Evolutionary conservation across 1,140 invertebrate species (phyloP), one percentile per base, ranked within the genome.

Genomic region (Paramacrobiotus metropolitanus): DNA sequence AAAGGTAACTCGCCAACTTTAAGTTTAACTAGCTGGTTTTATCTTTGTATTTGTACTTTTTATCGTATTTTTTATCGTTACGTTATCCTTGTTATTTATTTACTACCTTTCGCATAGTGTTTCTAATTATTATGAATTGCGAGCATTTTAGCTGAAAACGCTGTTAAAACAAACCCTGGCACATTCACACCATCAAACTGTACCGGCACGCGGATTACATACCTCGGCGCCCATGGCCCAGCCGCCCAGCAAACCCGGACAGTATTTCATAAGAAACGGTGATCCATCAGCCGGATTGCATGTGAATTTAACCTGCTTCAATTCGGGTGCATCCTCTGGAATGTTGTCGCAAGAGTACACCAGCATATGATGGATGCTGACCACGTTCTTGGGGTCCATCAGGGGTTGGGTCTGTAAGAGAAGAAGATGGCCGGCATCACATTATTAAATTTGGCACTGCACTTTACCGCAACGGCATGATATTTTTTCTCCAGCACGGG

Each of bases 341-440:
- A 55, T 9, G n/a, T 40, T n/a, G 9, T 15, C n/a, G 34, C 48
- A 55, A 15, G 24, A 15, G 24, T 55, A 55, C 15, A 55, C 24
- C 48, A 55, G 48, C 48, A 55, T 55, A 24, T 55, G 48, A 55
- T 55, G 48, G 24, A 55, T 55, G 48, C 9, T 20, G 15, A 20
- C 28, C 15, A 24, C 28, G 24, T 55, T 55, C 15, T 15, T 28
- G 15, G 15, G 15, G 28, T 55, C 28, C 15, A 55, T 24, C 4
- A 55, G 4, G 4, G 48, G 48, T 28, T 55, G 48, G 15, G 48
- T 20, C 48, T 55, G 28, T 24, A 55, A n/a, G 9, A 40, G 34
- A 40, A 40, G 9, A 40, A 40, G n/a, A 40, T n/a, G n/a, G n/a
- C 9, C 9, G n/a, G n/a, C 9, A 40, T 40, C n/a, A 40, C 34